A percentile compares a stretch with the other conserved stretches of the same genome.
Conservation (phyloP, 2,113 vertebrate species). For the Semnopithecus entellus region DNA sequence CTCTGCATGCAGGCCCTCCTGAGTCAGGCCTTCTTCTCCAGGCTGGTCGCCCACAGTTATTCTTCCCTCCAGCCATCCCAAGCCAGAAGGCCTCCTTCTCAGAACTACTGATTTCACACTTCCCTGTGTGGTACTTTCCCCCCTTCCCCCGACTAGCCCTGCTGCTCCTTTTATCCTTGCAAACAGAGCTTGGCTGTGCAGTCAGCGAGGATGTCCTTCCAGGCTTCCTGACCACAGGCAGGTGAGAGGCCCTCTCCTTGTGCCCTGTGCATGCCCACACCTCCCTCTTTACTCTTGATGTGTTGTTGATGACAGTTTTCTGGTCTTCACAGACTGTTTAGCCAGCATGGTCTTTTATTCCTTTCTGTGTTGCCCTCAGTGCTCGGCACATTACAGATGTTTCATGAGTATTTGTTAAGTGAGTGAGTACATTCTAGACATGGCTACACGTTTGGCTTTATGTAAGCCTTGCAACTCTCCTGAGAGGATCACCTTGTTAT, state of each 20-base stretch:
- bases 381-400: fast-evolving
- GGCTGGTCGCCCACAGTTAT: neutral
- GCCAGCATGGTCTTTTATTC: neutral
- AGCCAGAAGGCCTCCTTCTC: neutral
- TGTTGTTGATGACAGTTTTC: neutral
- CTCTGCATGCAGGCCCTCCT: neutral
- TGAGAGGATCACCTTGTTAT: neutral
- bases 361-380: neutral
- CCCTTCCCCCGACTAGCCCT: fast-evolving
- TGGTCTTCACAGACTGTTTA: neutral
- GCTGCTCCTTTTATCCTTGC: neutral
- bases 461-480: neutral
- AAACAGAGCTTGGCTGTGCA: fast-evolving
- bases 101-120: neutral
- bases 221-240: neutral
- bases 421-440: neutral
- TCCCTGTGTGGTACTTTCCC: fast-evolving
- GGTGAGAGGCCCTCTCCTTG: neutral
- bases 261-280: fast-evolving
- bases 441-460: neutral
- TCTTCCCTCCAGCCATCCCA: neutral
- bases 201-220: neutral
- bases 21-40: neutral
- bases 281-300: neutral
- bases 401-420: neutral